Evolutionary conservation across 2,888 invertebrate species (phyloP), one percentile per base, ranked within the genome.

Genomic region (Clostera curtula): DNA sequence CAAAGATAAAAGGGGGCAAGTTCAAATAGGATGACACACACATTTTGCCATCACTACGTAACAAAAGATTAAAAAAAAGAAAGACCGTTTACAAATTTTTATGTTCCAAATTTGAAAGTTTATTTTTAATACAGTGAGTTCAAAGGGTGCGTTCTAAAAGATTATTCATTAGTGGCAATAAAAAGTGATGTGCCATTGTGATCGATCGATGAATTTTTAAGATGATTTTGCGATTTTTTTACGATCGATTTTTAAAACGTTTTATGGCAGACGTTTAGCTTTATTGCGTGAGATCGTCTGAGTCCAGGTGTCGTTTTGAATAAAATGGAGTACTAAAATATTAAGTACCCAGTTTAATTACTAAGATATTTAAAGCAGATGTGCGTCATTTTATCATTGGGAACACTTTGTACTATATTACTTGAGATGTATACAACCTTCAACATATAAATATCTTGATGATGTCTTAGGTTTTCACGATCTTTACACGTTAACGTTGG

Each of bases 181-280:
- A 80, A 80, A 79, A 76, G 66, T 76, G 72, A 79, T 74, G 67
- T 49, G 35, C 64, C 52, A 74, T 77, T 77, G 77, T 75, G 60
- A 70, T 69, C 64, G 60, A 68, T 73, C 67, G 68, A 72, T 70
- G 72, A 70, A 69, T 74, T 71, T 62, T 71, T 58, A 56, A 62
- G 73, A 76, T 80, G 80, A 79, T 77, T 66, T 66, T 68, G 77
- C 76, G 61, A 71, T 65, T 76, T 75, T 72, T 69, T 79, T 79
- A 79, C 70, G 74, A 76, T 68, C 72, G 67, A 63, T 64, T 61
- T 59, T 52, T 58, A 49, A 47, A 34, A 34, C 30, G 52, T 62
- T 76, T 77, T 76, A 76, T 60, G 71, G 63, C 52, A 43, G 39
- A 44, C 42, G 58, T 68, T 71, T 62, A 53, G 45, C 39, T 38